Evolutionary conservation across 2,113 vertebrate species (phyloP), one percentile per base, ranked within the genome.

Genomic region (Spheniscus mendiculus): DNA sequence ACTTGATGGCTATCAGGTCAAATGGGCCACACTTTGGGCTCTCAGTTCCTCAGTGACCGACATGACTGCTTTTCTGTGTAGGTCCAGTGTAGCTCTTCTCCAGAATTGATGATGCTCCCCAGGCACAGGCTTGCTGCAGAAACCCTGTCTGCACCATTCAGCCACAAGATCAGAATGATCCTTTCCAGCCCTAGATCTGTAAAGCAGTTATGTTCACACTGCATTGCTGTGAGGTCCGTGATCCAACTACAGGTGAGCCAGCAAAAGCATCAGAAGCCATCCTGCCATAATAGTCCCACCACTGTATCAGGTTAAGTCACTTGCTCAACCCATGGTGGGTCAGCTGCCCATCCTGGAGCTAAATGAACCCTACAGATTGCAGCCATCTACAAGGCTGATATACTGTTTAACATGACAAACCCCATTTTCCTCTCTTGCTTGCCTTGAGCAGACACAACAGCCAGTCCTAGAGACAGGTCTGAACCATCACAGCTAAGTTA

Each of bases 211-310:
- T 0, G 0, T 29, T 63, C 38, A 74, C 18, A 19, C 32, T 20
- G 4, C 36, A 6, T 22, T 91, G 20, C 50, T 67, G 13, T 29
- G 47, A 78, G 38, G 5, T n/a, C 15, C 15, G 2, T 13, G 59
- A 38, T n/a, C 12, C 4, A 12, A 29, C 32, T n/a, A 6, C 32
- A 67, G 29, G 16, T 36, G 5, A 83, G 47, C 61, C 45, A 73
- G 32, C 25, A 67, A 14, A 56, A 80, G 23, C 44, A 36, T 17
- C 52, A 69, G 66, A 93, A 88, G 8, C 10, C 20, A 27, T 30
- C 20, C 55, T 90, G 30, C 23, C 5, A 2, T 15, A 34, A 13
- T 0, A 29, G 15, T 13, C 15, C 22, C 26, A 40, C 15, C 0
- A 0, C 8, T 86, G 69, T 27, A 62, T 15, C 44, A 44, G 34